phyloP scores from a whole-genome alignment of 37 sponge, comb jelly and placozoan species.

The Halisarca cf. caerulea region DNA sequence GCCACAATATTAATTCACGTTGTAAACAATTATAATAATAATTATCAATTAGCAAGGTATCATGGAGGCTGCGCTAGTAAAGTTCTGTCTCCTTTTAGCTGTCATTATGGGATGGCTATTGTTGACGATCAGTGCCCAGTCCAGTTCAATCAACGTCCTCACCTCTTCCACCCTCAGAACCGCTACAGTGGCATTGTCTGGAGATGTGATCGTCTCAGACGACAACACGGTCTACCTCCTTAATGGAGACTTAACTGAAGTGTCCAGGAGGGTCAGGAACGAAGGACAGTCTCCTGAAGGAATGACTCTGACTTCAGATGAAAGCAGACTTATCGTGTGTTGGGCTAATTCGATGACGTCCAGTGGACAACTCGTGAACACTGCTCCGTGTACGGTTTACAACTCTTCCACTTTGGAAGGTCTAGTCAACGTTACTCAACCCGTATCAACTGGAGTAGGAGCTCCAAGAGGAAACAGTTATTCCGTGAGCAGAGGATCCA shows the following conservation, averaged over 20 bases:
- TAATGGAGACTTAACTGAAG: background rate
- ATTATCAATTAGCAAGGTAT: too few species aligned
- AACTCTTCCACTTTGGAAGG: background rate
- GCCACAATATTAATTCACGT: too few species aligned
- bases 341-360: background rate
- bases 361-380: too few species aligned
- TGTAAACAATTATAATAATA: too few species aligned
- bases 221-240: background rate
- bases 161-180: background rate
- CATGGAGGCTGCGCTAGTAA: too few species aligned
- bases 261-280: background rate
- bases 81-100: too few species aligned
- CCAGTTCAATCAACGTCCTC: background rate
- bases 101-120: too few species aligned
- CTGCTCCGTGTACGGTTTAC: background rate
- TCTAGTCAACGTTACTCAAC: background rate
- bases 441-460: background rate
- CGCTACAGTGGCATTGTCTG: background rate
- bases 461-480: background rate
- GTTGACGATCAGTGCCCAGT: background rate
- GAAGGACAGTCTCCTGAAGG: background rate
- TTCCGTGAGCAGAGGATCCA: background rate
- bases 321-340: background rate
- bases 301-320: background rate
- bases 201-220: constrained; percentile 6